Evolutionary conservation across 2,888 invertebrate species (phyloP).

Genomic region (Pterostichus niger): DNA sequence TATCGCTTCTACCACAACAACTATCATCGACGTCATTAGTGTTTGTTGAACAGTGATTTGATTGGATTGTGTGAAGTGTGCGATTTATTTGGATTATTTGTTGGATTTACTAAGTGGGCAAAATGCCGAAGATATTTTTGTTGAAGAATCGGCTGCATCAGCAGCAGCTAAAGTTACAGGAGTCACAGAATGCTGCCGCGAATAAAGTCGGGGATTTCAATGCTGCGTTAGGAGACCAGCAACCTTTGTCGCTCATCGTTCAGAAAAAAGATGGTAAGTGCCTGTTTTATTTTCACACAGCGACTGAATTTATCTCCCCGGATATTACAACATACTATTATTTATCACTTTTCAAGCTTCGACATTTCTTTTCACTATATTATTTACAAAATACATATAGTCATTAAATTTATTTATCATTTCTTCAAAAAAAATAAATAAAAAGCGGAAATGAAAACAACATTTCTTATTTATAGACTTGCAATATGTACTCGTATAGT

Average conservation of each 20-base stretch:
- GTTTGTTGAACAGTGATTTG: conserved; percentile 21
- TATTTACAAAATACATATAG: no score
- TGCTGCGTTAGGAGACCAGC: conserved; percentile 75
- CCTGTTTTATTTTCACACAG: not conserved
- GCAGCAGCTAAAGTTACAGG: conserved; percentile 91
- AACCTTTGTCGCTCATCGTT: conserved; percentile 82
- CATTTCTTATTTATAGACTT: no score
- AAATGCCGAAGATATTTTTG: conserved; percentile 95
- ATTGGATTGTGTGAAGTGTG: conserved; percentile 61
- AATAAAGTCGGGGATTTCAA: conserved; percentile 81
- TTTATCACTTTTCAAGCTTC: no score
- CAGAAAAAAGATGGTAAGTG: conserved; percentile 76
- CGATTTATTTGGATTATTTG: conserved; percentile 67
- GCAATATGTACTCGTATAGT: no score
- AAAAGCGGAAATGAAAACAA: no score
- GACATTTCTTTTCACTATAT: no score
- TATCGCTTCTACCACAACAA: conserved; percentile 17
- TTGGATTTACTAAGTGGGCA: conserved; percentile 69
- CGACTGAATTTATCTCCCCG: no score
- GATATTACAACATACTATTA: no score
- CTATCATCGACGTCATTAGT: conserved; percentile 47
- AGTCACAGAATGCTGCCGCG: conserved; percentile 88
- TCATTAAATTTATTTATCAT: no score
- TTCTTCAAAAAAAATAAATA: no score
- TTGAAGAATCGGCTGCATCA: conserved; percentile 94